Evolutionary conservation across 2,113 vertebrate species (phyloP), one percentile per base, ranked within the genome.

Genomic region (Steatornis caripensis): DNA sequence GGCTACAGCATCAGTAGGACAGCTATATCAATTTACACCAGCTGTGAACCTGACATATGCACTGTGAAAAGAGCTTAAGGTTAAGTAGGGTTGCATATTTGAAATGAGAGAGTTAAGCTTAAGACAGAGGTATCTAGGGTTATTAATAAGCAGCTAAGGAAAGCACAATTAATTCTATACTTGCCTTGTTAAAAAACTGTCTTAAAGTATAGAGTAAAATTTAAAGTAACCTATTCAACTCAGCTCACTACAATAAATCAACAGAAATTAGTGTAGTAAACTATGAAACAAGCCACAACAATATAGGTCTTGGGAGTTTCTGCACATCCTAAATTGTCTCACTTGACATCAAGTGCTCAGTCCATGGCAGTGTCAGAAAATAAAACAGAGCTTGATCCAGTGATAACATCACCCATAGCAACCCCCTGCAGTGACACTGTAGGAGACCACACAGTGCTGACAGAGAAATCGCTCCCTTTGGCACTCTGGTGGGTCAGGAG

Each of bases 391-490:
- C 34, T 45, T 19, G 34, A 55, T 34, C 15, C 36, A 43, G 21
- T 4, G 8, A 15, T 10, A 39, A 5, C 1, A 45, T 22, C 24
- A 43, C 18, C 18, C 45, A 15, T 1, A 34, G n/a, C 70, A 58
- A 39, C 20, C 12, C 7, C 12, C 3, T 5, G 5, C 2, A 54
- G 65, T 3, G 1, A 45, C 8, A 9, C 16, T 20, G 15, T 18
- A 3, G 6, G 12, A 61, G 29, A 34, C 45, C 2, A 9, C 8
- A 41, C 61, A 22, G 45, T 3, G 9, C 53, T 16, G 21, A 16
- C 19, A 1, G 22, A 57, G 6, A 15, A 23, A 32, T 29, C 1
- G 0, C 4, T 22, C 53, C 36, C 26, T 43, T 11, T 41, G 57
- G 74, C 34, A 32, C 17, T 9, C n/a, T 0, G 3, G 15, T 12